These are phyloP conservation scores for Chloroceryle inda DNA, from an alignment of 2,797 vertebrate genomes.

Conservation along the genomic window DNA sequence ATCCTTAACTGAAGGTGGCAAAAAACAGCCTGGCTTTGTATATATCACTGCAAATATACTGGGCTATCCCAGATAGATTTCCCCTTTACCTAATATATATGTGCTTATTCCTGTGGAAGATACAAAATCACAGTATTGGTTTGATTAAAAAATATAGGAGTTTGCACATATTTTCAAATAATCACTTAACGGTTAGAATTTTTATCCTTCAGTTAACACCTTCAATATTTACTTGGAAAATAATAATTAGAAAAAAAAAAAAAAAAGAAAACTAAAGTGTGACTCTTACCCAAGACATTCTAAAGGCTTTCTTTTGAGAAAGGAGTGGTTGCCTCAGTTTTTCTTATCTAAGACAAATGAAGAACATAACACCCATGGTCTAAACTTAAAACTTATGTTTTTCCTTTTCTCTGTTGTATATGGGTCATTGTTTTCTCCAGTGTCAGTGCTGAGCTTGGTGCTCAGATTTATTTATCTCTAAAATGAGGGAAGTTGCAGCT, in stretches of 20 bases:
- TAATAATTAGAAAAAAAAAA: not conserved
- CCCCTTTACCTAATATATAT: not conserved
- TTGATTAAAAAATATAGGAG: not conserved
- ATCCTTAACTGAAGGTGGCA: not conserved
- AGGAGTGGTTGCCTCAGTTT: not conserved
- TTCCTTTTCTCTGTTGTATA: not conserved
- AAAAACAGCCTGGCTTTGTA: not conserved
- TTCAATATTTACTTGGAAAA: not conserved
- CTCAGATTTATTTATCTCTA: not conserved
- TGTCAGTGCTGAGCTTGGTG: not conserved
- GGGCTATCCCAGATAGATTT: not conserved
- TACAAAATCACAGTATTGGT: not conserved
- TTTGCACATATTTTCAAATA: not conserved
- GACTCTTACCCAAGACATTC: not conserved
- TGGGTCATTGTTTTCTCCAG: not conserved
- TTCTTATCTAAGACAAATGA: not conserved
- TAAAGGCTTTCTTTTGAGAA: not conserved
- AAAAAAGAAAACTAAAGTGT: not conserved
- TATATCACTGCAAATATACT: not conserved
- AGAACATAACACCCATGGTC: not conserved
- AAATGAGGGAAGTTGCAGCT: constrained; percentile 57
- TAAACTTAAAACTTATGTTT: not conserved
- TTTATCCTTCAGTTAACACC: not conserved
- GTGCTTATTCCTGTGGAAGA: not conserved
- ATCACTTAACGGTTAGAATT: not conserved